These are phyloP conservation scores for Crioceris asparagi DNA, from an alignment of 2,888 invertebrate species.

Conservation along the genomic window DNA sequence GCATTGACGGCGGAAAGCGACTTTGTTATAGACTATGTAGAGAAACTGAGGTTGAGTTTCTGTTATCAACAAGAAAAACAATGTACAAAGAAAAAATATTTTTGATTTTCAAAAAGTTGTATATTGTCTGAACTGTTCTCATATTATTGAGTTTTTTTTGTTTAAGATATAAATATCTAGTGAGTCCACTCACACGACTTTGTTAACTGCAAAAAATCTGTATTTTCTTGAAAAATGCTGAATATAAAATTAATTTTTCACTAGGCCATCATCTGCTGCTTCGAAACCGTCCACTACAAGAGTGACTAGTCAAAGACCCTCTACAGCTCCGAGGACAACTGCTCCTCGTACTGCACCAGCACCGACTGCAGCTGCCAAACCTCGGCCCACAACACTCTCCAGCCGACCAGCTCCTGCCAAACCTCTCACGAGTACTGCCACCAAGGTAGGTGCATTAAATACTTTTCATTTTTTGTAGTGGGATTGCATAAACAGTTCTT, in stretches of 20 bases:
- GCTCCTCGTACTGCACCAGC: slow-evolving; percentile 11
- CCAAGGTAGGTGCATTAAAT: slow-evolving; percentile 16
- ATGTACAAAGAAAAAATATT: too few relatives aligned
- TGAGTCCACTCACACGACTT: background rate
- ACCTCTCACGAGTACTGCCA: slow-evolving; percentile 19
- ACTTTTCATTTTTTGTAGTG: too few relatives aligned
- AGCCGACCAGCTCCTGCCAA: slow-evolving; percentile 17
- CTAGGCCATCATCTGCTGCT: slow-evolving; percentile 11
- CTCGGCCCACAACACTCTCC: slow-evolving; percentile 25
- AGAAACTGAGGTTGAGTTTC: too few relatives aligned
- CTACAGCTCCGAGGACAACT: slow-evolving; percentile 12
- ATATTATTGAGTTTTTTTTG: background rate
- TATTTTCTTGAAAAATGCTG: slow-evolving; percentile 3
- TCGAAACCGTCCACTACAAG: slow-evolving; percentile 20
- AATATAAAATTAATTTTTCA: slow-evolving; percentile 4
- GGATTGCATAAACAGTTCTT: too few relatives aligned
- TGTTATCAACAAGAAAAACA: too few relatives aligned
- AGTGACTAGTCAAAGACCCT: slow-evolving; percentile 17
- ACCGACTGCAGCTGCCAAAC: slow-evolving; percentile 19
- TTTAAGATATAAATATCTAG: too few relatives aligned
- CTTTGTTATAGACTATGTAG: too few relatives aligned
- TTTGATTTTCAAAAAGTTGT: too few relatives aligned
- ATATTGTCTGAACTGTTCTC: background rate
- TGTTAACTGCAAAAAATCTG: background rate
- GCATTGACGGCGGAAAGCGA: too few relatives aligned